Evolutionary conservation across 2,113 vertebrate species (phyloP), one percentile per base, ranked within the genome.

Genomic region (Felis chaus): DNA sequence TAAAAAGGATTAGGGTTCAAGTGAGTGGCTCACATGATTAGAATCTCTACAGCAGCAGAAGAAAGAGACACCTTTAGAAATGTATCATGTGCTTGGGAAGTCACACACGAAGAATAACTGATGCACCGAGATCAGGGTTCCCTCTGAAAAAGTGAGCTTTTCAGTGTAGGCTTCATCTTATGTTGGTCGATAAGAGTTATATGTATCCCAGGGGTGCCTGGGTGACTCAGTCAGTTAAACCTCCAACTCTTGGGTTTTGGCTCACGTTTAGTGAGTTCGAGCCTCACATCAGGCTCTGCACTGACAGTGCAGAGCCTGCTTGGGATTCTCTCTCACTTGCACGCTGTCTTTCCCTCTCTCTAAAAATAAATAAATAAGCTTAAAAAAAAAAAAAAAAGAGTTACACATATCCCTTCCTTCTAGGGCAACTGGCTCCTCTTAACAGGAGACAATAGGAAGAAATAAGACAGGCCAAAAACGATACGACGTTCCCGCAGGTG

Each of bases 1-100:
- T 74, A 39, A 79, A 89, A 57, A 93, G 82, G 61, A 68, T 93
- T 92, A 89, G n/a, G 85, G n/a, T 33, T 94, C 91, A 76, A 65
- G 41, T n/a, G 79, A 83, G 33, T 89, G 82, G 65, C 23, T 95
- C 76, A 74, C 10, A 69, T 1, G 39, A 61, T 61, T 63, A 50
- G n/a, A 81, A n/a, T 61, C 41, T 95, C 68, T 31, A 39, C 12
- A 73, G 61, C 66, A 74, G 82, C 3, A 63, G 45, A 6, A 65
- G n/a, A 89, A 45, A 74, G 73, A 74, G 65, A 9, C 31, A 9
- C 31, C 66, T 82, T 63, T 15, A 16, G 68, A 76, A 69, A 61
- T 8, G 7, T 27, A 11, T 61, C 65, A 73, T 55, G 55, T 36
- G 63, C 18, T 45, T 23, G n/a, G 80, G 41, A 76, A 93, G 36